Conservation (phyloP, 2,888 invertebrate species). For the Rapana venosa region DNA sequence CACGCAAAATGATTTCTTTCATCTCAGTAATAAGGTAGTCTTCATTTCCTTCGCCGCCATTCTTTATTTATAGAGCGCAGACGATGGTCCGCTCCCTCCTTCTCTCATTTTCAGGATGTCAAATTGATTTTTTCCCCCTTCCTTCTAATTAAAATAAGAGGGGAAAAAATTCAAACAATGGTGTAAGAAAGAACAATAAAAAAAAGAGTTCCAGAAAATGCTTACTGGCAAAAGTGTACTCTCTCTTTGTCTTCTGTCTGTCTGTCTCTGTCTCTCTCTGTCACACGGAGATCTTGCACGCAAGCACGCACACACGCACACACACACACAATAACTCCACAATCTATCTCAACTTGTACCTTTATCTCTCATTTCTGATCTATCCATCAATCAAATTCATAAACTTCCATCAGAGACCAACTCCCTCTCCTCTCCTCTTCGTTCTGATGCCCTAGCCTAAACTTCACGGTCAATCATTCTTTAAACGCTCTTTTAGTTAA, state of each 20-base stretch:
- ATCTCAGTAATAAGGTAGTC: slow-evolving; percentile 28
- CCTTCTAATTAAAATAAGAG: not conserved
- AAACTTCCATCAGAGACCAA: no score
- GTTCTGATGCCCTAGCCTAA: no score
- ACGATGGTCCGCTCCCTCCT: not conserved
- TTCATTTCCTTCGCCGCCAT: slow-evolving; percentile 43
- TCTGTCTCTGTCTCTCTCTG: not conserved
- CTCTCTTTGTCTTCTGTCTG: not conserved
- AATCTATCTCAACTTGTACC: no score
- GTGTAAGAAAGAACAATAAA: not conserved
- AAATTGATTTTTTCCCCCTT: not conserved
- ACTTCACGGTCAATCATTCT: no score
- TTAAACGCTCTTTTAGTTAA: no score
- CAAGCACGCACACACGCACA: not conserved
- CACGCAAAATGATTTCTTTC: slow-evolving; percentile 47
- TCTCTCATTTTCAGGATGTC: not conserved
- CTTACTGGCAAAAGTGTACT: not conserved
- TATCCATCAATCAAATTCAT: no score
- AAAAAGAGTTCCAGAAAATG: not conserved
- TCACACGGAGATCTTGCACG: no score
- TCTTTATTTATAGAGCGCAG: slow-evolving; percentile 29
- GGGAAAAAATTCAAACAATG: no score
- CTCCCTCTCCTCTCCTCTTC: no score
- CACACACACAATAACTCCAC: not conserved
- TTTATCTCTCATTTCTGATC: no score